These are phyloP conservation scores for Liolophura sinensis DNA, from an alignment of 1,140 invertebrate genomes.

Conservation along the genomic window DNA sequence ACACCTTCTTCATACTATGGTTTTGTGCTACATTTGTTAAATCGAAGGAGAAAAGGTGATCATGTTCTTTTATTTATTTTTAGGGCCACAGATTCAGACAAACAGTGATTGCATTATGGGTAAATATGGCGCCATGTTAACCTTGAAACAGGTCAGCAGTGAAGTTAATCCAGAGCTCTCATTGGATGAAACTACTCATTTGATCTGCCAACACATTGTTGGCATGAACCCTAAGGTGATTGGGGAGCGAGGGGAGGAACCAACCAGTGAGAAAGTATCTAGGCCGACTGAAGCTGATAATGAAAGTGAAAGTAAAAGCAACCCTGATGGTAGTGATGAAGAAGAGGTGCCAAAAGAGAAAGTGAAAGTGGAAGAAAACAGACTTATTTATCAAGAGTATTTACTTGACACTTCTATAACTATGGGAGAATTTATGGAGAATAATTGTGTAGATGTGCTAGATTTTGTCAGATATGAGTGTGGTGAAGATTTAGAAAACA, in stretches of 20 bases:
- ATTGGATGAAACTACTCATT: constrained; percentile 66
- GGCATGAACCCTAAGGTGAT: constrained; percentile 83
- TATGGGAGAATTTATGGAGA: constrained; percentile 74
- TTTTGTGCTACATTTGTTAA: too few species aligned
- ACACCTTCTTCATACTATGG: too few species aligned
- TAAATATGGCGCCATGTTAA: constrained; percentile 81
- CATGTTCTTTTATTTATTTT: constrained; percentile 4
- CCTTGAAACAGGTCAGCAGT: constrained; percentile 44
- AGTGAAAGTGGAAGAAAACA: constrained; percentile 46
- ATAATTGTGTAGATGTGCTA: constrained; percentile 71
- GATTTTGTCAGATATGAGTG: constrained; percentile 86
- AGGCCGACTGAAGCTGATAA: constrained; percentile 2
- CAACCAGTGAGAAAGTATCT: constrained; percentile 13
- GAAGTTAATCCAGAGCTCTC: constrained; percentile 7
- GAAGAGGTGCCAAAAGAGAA: constrained; percentile 55
- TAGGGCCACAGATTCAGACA: constrained; percentile 25
- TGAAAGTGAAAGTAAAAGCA: neutral
- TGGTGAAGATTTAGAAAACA: constrained; percentile 61
- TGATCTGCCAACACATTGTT: constrained; percentile 89
- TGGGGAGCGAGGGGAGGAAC: constrained; percentile 68
- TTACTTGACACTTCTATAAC: constrained; percentile 75
- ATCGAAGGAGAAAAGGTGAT: too few species aligned
- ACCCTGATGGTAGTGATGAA: constrained; percentile 15
- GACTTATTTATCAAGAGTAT: constrained; percentile 84
- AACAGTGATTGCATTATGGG: constrained; percentile 62